Evolutionary conservation across 2,797 vertebrate genomes (phyloP).

Genomic region (Clamator glandarius): DNA sequence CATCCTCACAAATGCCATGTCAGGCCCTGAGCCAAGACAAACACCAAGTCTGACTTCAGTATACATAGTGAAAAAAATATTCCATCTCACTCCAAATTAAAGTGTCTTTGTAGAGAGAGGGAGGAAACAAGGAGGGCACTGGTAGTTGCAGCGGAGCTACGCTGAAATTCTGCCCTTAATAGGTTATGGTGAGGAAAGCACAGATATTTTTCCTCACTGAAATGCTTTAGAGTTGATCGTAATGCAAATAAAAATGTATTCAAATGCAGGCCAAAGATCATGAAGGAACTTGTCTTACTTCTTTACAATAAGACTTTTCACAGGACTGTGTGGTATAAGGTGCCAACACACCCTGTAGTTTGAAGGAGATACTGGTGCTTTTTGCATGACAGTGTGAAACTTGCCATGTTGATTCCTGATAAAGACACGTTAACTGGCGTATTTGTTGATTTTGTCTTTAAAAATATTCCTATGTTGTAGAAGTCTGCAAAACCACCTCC

Average conservation of each 20-base stretch:
- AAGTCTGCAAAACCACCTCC: not conserved
- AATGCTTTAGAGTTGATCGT: not conserved
- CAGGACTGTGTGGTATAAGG: not conserved
- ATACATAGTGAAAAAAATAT: not conserved
- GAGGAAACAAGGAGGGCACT: not conserved
- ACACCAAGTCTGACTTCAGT: slow-evolving; percentile 9
- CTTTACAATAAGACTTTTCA: not conserved
- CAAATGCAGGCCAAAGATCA: not conserved
- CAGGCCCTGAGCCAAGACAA: slow-evolving; percentile 23
- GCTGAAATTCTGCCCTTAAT: not conserved
- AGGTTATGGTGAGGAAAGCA: not conserved
- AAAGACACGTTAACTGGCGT: not conserved
- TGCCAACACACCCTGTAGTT: not conserved
- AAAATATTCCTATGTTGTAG: not conserved
- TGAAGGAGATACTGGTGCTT: not conserved
- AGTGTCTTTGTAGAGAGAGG: not conserved
- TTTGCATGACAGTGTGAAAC: not conserved
- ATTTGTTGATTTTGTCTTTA: not conserved
- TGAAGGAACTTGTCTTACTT: not conserved
- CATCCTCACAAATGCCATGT: slow-evolving; percentile 18
- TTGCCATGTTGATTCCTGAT: not conserved
- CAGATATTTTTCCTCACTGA: not conserved
- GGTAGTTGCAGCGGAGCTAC: not conserved
- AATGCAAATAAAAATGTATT: not conserved
- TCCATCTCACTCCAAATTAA: not conserved